phyloP scores from a whole-genome alignment of 2,888 invertebrate species.

The Drosophila prolongata region DNA sequence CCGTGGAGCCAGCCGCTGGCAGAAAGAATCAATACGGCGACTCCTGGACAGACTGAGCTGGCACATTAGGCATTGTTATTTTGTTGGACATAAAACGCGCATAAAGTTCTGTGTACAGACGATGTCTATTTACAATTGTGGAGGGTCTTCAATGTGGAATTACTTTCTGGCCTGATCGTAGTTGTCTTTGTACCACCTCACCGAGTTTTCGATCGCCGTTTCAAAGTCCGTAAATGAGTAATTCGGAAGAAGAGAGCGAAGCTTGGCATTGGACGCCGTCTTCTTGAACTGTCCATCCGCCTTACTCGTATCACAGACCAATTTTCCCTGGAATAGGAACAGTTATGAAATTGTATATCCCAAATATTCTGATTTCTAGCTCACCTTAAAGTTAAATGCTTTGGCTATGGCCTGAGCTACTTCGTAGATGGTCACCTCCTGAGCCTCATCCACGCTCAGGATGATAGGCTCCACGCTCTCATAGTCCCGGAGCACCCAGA shows the following conservation, averaged over 20 bases:
- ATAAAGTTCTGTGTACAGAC: constrained; percentile 21
- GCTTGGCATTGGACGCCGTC: constrained; percentile 97
- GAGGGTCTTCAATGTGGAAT: neutral
- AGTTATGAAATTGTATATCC: too few species aligned
- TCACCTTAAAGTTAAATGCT: constrained; percentile 92
- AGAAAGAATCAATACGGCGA: constrained; percentile 83
- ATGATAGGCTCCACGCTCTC: constrained; percentile 96
- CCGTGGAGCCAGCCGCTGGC: constrained; percentile 4
- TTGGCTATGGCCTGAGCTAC: constrained; percentile 93
- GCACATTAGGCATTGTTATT: constrained; percentile 15
- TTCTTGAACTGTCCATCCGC: constrained; percentile 99
- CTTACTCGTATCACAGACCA: constrained; percentile 92
- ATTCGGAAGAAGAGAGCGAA: constrained; percentile 90
- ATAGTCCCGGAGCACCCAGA: constrained; percentile 96
- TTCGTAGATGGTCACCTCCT: constrained; percentile 95
- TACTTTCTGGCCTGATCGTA: constrained; percentile 89
- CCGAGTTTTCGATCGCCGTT: constrained; percentile 92
- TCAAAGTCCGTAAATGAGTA: constrained; percentile 97
- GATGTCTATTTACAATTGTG: constrained; percentile 30
- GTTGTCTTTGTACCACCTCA: constrained; percentile 94
- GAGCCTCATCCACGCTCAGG: constrained; percentile 96
- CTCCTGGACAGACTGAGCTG: constrained; percentile 80
- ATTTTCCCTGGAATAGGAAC: constrained; percentile 86
- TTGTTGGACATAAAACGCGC: constrained; percentile 23
- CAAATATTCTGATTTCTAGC: neutral